Evolutionary conservation across 1,140 invertebrate species (phyloP).

Genomic region (Penaeus indicus): DNA sequence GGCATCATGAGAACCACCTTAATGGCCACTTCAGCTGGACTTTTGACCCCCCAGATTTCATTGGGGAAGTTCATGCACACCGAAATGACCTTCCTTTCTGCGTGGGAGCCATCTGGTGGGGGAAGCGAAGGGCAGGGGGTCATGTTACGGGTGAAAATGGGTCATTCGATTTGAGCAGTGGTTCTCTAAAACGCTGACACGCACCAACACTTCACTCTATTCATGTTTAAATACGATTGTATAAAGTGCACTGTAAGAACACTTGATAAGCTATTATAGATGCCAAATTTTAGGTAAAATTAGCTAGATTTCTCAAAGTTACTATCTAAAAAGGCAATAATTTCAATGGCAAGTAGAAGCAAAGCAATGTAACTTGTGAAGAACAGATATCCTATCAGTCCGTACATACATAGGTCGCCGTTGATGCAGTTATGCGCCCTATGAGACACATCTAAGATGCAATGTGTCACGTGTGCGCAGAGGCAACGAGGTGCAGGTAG

Average conservation of each 20-base stretch:
- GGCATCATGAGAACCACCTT: conserved; percentile 23
- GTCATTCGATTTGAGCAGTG: too few species aligned
- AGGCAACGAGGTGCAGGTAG: not conserved
- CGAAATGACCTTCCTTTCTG: not conserved
- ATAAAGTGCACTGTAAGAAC: too few species aligned
- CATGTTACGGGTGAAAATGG: not conserved
- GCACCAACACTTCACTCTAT: too few species aligned
- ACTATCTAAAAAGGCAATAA: too few species aligned
- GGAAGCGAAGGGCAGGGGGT: not conserved
- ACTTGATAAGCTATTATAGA: too few species aligned
- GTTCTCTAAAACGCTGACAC: too few species aligned
- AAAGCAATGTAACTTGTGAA: too few species aligned
- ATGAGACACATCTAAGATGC: conserved; percentile 32
- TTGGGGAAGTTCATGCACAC: conserved; percentile 29
- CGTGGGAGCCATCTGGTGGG: not conserved
- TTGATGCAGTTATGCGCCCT: conserved; percentile 20
- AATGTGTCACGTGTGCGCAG: not conserved
- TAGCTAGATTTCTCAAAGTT: too few species aligned
- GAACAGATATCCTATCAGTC: not conserved
- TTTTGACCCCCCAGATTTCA: not conserved
- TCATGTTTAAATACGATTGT: too few species aligned
- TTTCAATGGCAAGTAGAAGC: too few species aligned
- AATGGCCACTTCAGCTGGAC: not conserved
- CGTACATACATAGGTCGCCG: conserved; percentile 26
- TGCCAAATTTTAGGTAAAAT: too few species aligned